A percentile compares a stretch with the other conserved stretches of the same genome.
These are phyloP conservation scores for Tolmerus cingulatus DNA, from an alignment of 2,888 invertebrate genomes.

Conservation along the genomic window DNA sequence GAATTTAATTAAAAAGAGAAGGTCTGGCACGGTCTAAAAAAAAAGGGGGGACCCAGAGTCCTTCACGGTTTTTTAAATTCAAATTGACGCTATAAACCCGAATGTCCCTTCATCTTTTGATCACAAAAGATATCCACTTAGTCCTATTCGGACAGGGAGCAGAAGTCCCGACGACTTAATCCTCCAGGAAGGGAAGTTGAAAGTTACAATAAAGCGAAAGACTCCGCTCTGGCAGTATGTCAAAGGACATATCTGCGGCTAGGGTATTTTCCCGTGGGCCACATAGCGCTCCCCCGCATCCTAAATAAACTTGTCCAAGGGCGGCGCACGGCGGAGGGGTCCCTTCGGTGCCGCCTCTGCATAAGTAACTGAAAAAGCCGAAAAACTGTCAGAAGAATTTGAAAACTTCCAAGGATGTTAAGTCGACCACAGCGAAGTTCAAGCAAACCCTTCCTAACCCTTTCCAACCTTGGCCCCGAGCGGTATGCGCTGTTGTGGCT, in stretches of 20 bases:
- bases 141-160: not conserved
- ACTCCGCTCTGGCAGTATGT: not conserved
- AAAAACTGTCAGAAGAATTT: conserved; percentile 22
- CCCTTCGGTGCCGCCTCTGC: not conserved
- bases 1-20: not conserved
- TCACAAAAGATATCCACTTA: not conserved
- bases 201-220: not conserved
- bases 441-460: not conserved
- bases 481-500: not conserved
- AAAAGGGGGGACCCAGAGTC: not conserved
- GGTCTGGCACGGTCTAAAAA: not conserved
- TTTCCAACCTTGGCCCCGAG: not conserved
- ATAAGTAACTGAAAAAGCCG: conserved; percentile 23
- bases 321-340: not conserved
- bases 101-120: not conserved
- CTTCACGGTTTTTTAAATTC: not conserved
- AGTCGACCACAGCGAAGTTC: not conserved
- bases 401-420: conserved; percentile 7
- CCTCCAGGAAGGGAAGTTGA: not conserved
- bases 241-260: not conserved
- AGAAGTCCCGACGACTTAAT: not conserved
- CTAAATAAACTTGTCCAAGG: not conserved
- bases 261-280: not conserved
- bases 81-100: not conserved
- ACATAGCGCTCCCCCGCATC: not conserved